These are phyloP conservation scores for Lottia scabra DNA, from an alignment of 2,888 invertebrate species.

Conservation along the genomic window DNA sequence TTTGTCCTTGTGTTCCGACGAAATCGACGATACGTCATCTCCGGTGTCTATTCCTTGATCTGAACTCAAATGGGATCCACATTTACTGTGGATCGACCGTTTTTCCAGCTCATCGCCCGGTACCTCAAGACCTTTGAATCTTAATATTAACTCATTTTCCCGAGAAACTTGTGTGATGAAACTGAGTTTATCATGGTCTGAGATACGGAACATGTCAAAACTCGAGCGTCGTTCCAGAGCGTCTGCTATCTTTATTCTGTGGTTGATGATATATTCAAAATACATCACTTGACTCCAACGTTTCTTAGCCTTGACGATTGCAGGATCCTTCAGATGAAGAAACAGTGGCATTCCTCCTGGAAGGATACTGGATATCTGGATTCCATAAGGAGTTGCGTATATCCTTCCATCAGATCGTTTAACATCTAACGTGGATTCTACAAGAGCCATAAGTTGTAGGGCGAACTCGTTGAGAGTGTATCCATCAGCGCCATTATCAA, in stretches of 20 bases:
- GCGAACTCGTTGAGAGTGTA: constrained; percentile 47
- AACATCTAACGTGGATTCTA: constrained; percentile 39
- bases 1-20: constrained; percentile 20
- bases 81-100: constrained; percentile 15
- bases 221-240: not conserved
- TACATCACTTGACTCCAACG: constrained; percentile 61
- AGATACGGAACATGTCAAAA: not conserved
- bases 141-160: not conserved
- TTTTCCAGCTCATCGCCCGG: constrained; percentile 8
- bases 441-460: constrained; percentile 45
- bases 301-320: constrained; percentile 53
- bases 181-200: not conserved
- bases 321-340: constrained; percentile 53
- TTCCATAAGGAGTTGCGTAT: constrained; percentile 50
- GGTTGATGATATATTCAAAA: constrained; percentile 49
- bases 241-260: constrained; percentile 23
- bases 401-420: constrained; percentile 33
- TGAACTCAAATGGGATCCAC: constrained; percentile 26
- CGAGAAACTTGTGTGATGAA: not conserved
- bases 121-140: not conserved
- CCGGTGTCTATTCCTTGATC: constrained; percentile 34
- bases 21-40: constrained; percentile 21
- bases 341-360: constrained; percentile 50
- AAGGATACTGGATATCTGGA: constrained; percentile 46
- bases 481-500: constrained; percentile 53